Base-by-base conservation (phyloP, 1,140 invertebrate species). In the Achatina immaculata region DNA sequence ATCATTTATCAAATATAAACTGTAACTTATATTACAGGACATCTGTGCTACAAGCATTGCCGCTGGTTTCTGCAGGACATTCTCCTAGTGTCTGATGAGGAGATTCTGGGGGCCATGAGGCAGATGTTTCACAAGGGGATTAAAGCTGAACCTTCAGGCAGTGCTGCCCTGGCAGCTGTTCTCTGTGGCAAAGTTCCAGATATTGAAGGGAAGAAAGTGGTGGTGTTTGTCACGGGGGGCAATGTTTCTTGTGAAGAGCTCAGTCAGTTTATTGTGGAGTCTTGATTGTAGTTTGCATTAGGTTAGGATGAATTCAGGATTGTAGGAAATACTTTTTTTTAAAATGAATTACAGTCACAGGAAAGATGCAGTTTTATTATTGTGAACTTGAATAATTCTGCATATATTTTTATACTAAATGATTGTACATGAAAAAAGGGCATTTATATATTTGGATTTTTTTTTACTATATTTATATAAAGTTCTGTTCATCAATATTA, bases 81-180 rank as follows among this genome's bases (percentile, higher is more conserved):
- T 0, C 43, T 90, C 3, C 83, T 90, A 6, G 89, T 90, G 14
- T 85, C 85, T 9, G 88, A 90, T 76, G 74, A 85, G 62, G 89
- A 90, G 80, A 85, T 90, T 42, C 0, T 88, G 0, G 43, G 82
- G 3, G 78, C 82, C 65, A 86, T 89, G 86, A 78, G 79, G 28
- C 66, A 79, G 14, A 81, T 90, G n/a, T 88, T 86, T 81, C 36
- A 86, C n/a, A 71, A 79, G n/a, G 89, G 89, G 38, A 80, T 90
- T 36, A 85, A 88, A n/a, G 89, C 87, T 0, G 89, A 90, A 81
- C 88, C 89, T 1, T 87, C 89, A 11, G 89, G 89, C n/a, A 83
- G 84, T 81, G 89, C 89, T 40, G 89, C 86, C 16, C 84, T 90
- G 79, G 88, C 89, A 19, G 88, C 89, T 16, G 68, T 90, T 0